Evolutionary conservation across 1,140 invertebrate genomes (phyloP).

Genomic region (Ceratitis capitata): DNA sequence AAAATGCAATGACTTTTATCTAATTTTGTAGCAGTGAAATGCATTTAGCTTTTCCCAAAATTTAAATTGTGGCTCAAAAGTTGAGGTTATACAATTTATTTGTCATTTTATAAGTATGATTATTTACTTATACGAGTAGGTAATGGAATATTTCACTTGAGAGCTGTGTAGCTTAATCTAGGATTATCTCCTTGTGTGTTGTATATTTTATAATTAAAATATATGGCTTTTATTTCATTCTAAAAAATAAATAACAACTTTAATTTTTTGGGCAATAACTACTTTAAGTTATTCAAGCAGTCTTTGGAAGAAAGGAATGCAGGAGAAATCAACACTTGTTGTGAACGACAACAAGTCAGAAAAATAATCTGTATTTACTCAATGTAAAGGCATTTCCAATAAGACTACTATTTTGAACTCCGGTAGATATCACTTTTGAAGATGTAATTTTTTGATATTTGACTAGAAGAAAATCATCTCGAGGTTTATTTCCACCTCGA

Average conservation of each 20-base stretch:
- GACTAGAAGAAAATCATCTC: too few species aligned
- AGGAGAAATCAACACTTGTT: not conserved
- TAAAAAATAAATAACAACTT: not conserved
- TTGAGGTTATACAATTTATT: not conserved
- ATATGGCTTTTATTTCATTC: not conserved
- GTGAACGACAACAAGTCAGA: too few species aligned
- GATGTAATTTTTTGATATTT: too few species aligned
- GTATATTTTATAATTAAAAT: not conserved
- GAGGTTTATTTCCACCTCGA: too few species aligned
- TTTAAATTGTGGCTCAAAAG: not conserved
- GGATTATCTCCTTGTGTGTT: not conserved
- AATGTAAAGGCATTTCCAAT: not conserved
- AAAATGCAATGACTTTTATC: slow-evolving; percentile 25
- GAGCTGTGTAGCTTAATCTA: not conserved
- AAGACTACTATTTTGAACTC: too few species aligned
- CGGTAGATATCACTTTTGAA: too few species aligned
- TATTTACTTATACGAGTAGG: not conserved
- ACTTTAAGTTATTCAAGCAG: too few species aligned
- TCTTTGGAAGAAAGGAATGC: not conserved
- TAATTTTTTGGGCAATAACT: too few species aligned
- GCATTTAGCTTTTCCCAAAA: not conserved
- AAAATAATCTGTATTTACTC: not conserved
- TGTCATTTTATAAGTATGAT: not conserved
- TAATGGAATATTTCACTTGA: not conserved
- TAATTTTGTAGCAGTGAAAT: slow-evolving; percentile 15